Evolutionary conservation across 2,888 invertebrate species (phyloP).

Genomic region (Noctua comes): DNA sequence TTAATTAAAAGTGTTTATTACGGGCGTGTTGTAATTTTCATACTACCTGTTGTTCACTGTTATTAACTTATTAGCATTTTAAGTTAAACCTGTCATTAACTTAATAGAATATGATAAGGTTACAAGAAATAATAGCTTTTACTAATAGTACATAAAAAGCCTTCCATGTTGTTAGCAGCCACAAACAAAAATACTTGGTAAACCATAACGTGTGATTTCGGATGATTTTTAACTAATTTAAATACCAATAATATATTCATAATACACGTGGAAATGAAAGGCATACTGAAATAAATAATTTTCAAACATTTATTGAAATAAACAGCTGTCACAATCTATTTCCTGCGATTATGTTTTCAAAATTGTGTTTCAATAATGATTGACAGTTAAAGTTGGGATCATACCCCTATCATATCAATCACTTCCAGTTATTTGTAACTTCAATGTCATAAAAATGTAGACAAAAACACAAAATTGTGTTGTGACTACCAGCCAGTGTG

Average conservation of each 20-base stretch:
- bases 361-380: slow-evolving; percentile 26
- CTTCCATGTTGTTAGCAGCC: background rate
- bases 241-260: too few species aligned
- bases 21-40: slow-evolving; percentile 3
- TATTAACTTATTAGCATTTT: slow-evolving; percentile 21
- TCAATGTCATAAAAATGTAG: background rate
- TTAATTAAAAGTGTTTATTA: slow-evolving; percentile 7
- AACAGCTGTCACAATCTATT: slow-evolving; percentile 6
- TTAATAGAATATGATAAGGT: slow-evolving; percentile 12
- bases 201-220: background rate
- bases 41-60: background rate
- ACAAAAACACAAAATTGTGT: background rate
- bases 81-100: slow-evolving; percentile 16
- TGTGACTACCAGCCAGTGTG: background rate
- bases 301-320: background rate
- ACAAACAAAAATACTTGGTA: background rate
- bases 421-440: slow-evolving; percentile 3
- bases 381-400: slow-evolving; percentile 26
- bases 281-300: background rate
- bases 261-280: background rate
- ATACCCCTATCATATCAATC: slow-evolving; percentile 30
- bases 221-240: background rate
- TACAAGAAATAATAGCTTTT: slow-evolving; percentile 10
- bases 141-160: background rate
- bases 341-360: background rate